A percentile compares a stretch with the other conserved stretches of the same genome.
phyloP scores from a whole-genome alignment of 1,140 invertebrate genomes.

The Bombus pyrosoma region DNA sequence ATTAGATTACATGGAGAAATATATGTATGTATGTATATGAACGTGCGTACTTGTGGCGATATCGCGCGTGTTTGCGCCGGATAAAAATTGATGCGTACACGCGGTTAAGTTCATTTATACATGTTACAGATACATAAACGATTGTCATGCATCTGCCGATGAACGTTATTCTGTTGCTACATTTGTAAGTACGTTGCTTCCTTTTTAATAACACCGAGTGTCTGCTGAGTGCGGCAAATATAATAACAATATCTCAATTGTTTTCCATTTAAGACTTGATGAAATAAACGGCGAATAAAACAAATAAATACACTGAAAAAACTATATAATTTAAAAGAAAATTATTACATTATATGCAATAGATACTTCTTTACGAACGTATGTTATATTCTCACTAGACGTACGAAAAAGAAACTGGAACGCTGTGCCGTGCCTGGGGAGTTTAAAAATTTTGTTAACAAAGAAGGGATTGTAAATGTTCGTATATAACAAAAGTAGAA shows the following conservation, averaged over 20 bases:
- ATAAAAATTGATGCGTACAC: neutral
- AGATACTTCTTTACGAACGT: too few relatives aligned
- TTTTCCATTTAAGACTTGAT: neutral
- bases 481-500: too few relatives aligned
- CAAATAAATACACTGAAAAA: neutral
- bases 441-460: neutral
- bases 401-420: neutral
- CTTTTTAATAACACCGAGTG: neutral
- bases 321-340: neutral
- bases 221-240: too few relatives aligned
- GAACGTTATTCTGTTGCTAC: neutral
- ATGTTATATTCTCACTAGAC: too few relatives aligned
- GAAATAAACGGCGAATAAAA: neutral
- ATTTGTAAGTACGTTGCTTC: neutral
- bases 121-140: neutral
- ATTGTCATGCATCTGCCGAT: neutral
- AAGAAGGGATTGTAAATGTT: neutral
- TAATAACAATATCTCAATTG: too few relatives aligned
- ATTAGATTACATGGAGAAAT: neutral
- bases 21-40: neutral
- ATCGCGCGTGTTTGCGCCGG: neutral
- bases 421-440: neutral
- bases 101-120: neutral
- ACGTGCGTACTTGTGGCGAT: neutral
- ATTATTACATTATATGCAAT: neutral